phyloP scores from a whole-genome alignment of 2,113 vertebrate genomes.

The Embiotoca jacksoni region DNA sequence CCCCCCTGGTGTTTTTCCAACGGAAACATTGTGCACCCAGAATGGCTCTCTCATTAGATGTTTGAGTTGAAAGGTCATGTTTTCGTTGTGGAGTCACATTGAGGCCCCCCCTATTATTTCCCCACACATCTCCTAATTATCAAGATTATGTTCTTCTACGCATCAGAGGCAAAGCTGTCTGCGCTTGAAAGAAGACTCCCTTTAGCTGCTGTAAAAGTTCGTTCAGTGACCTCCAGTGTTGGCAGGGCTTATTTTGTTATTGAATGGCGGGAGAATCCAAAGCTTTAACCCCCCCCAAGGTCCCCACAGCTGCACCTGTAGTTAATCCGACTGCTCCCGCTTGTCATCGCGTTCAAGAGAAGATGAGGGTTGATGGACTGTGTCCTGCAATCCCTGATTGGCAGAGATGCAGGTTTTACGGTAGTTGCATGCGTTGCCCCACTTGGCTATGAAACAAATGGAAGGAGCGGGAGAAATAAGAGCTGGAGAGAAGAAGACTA shows the following conservation, averaged over 20 bases:
- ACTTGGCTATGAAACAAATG: slow-evolving; percentile 8
- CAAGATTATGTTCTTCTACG: slow-evolving; percentile 50
- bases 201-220: slow-evolving; percentile 31
- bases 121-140: slow-evolving; percentile 71
- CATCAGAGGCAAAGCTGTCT: slow-evolving; percentile 29
- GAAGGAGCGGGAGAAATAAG: slow-evolving; percentile 17
- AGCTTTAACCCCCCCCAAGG: slow-evolving; percentile 9
- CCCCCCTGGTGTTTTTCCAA: slow-evolving; percentile 30
- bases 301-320: slow-evolving; percentile 56
- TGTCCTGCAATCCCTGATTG: slow-evolving; percentile 16
- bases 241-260: slow-evolving; percentile 25
- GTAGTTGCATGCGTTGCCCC: not conserved
- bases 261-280: slow-evolving; percentile 21
- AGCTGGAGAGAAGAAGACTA: not conserved
- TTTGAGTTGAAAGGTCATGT: slow-evolving; percentile 72
- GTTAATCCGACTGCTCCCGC: slow-evolving; percentile 53
- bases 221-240: slow-evolving; percentile 40
- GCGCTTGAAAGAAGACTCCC: slow-evolving; percentile 44
- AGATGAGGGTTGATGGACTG: slow-evolving; percentile 57
- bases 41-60: slow-evolving; percentile 69
- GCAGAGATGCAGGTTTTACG: slow-evolving; percentile 26
- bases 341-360: slow-evolving; percentile 41
- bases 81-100: slow-evolving; percentile 37
- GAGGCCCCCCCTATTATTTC: slow-evolving; percentile 49
- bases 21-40: slow-evolving; percentile 53